phyloP scores from a whole-genome alignment of 2,797 vertebrate species.

The Aeoliscus strigatus region DNA sequence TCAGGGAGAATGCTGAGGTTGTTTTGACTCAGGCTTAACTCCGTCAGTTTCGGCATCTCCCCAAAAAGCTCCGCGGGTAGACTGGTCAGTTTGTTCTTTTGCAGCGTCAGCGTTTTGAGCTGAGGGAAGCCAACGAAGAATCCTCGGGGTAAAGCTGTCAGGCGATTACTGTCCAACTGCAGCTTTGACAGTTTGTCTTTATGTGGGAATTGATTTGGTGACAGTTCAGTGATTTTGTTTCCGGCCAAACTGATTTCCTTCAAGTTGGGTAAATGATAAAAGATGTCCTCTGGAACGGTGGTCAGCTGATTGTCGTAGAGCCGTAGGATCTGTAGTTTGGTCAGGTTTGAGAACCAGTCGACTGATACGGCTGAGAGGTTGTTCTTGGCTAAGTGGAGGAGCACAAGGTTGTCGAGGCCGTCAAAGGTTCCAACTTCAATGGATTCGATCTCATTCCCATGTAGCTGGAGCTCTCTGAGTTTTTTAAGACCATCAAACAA shows the following conservation, averaged over 20 bases:
- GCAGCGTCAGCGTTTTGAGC: constrained; percentile 63
- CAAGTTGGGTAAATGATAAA: constrained; percentile 61
- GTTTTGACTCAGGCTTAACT: constrained; percentile 71
- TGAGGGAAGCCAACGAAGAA: constrained; percentile 72
- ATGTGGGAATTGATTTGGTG: constrained; percentile 66
- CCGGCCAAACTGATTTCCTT: constrained; percentile 64
- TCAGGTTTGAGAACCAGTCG: constrained; percentile 68
- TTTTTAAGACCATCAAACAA: constrained; percentile 70
- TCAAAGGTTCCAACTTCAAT: constrained; percentile 79
- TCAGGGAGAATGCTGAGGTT: constrained; percentile 68
- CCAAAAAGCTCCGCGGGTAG: constrained; percentile 72
- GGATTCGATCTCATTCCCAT: constrained; percentile 66
- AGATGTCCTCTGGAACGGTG: constrained; percentile 66
- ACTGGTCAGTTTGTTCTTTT: constrained; percentile 61
- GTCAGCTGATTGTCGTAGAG: constrained; percentile 77
- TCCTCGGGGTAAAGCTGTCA: constrained; percentile 61
- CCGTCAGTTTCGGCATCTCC: constrained; percentile 44
- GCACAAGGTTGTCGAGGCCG: constrained; percentile 59
- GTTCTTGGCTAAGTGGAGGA: constrained; percentile 75
- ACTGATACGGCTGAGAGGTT: constrained; percentile 57
- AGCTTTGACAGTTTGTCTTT: constrained; percentile 69
- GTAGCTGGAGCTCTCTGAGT: constrained; percentile 57
- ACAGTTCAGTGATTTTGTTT: constrained; percentile 69
- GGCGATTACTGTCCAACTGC: constrained; percentile 67
- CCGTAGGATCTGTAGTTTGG: constrained; percentile 55